Conservation (phyloP, 92 coral and sea anemone species). For the Epizoanthus illoricatus region DNA sequence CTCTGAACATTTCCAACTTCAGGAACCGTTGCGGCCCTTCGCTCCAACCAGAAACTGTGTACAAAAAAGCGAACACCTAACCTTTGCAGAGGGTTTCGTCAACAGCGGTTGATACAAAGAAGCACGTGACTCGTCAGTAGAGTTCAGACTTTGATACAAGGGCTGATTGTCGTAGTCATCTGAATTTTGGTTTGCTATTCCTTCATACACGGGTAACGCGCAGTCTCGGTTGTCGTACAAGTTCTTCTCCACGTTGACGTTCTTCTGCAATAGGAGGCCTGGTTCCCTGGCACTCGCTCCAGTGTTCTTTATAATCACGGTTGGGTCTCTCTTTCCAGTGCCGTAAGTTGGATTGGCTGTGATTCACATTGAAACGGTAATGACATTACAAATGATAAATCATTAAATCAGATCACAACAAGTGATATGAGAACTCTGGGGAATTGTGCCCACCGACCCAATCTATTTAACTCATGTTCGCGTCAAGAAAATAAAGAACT, state of each 20-base stretch:
- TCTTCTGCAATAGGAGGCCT: background rate
- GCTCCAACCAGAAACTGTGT: no score
- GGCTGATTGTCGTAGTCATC: conserved; percentile 13
- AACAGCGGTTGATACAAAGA: conserved; percentile 21
- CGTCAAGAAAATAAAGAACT: no score
- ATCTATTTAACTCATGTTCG: no score
- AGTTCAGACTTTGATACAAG: conserved; percentile 30
- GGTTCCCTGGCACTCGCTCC: conserved; percentile 6
- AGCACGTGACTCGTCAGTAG: background rate
- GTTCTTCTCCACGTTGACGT: conserved; percentile 25
- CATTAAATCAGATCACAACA: background rate
- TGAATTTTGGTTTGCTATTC: background rate
- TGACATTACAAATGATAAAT: background rate
- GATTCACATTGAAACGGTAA: background rate
- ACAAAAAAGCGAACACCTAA: background rate
- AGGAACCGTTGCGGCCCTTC: no score
- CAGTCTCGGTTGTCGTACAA: conserved; percentile 7
- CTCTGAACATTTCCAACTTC: no score
- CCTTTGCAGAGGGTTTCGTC: conserved; percentile 8
- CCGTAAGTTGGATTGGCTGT: conserved; percentile 23
- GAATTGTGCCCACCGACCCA: no score
- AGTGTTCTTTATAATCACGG: conserved; percentile 11
- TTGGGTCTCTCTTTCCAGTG: background rate
- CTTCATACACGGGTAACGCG: conserved; percentile 18
- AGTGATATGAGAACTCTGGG: background rate